These are phyloP conservation scores for Sminthurinus aureus DNA, from an alignment of 2,888 invertebrate species.

Conservation along the genomic window DNA sequence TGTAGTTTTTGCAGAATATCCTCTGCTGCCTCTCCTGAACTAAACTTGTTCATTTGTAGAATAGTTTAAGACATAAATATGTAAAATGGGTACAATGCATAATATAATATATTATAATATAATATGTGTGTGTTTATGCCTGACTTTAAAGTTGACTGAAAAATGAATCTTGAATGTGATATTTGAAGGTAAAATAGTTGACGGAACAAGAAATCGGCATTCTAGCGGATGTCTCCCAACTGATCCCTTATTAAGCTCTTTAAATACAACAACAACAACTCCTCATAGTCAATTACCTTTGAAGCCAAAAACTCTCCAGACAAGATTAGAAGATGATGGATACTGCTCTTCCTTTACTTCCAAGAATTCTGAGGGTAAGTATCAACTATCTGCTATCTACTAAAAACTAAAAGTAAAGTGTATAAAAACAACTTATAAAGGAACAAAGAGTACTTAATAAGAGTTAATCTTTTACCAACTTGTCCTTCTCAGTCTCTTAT, in stretches of 20 bases:
- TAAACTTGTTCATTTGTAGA: no score
- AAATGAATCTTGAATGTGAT: background rate
- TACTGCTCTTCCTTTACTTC: constrained; percentile 54
- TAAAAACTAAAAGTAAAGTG: no score
- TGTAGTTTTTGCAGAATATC: no score
- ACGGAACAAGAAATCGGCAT: constrained; percentile 40
- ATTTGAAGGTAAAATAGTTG: constrained; percentile 31
- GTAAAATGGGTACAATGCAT: background rate
- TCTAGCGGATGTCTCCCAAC: constrained; percentile 48
- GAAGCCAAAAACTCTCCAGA: constrained; percentile 39
- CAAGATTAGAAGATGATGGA: constrained; percentile 54
- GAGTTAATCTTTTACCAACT: constrained; percentile 21
- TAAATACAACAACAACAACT: constrained; percentile 33
- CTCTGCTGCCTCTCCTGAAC: no score
- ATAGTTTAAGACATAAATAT: background rate
- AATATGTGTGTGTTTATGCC: no score
- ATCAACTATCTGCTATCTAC: background rate
- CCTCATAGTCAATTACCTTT: constrained; percentile 38
- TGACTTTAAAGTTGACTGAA: background rate
- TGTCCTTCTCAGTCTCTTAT: constrained; percentile 2
- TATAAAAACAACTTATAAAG: no score
- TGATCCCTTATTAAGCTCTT: constrained; percentile 51
- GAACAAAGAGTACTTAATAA: constrained; percentile 11
- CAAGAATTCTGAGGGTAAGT: constrained; percentile 56
- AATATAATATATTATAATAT: no score